Percentiles rank a stretch among this genome's conserved stretches.
These are phyloP conservation scores for Pheosia gnoma DNA, from an alignment of 2,888 invertebrate genomes.

Conservation along the genomic window DNA sequence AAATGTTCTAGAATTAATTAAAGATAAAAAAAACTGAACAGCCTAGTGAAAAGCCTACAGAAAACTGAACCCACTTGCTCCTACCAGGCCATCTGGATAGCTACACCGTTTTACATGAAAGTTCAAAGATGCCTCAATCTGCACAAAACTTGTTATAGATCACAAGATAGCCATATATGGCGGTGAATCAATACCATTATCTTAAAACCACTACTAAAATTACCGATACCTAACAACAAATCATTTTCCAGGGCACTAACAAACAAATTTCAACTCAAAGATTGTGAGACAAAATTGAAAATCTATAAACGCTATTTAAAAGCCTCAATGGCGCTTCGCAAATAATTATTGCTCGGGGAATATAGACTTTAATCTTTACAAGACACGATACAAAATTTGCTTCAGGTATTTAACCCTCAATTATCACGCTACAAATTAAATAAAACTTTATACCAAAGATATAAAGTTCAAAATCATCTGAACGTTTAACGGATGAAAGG, in stretches of 20 bases:
- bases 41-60: too few relatives aligned
- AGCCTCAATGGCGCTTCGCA: conserved; percentile 25
- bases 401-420: neutral
- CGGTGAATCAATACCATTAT: conserved; percentile 82
- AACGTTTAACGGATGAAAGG: conserved; percentile 22
- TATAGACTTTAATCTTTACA: conserved; percentile 10
- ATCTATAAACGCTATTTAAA: conserved; percentile 8
- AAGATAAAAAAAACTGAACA: too few relatives aligned
- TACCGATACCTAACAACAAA: conserved; percentile 65
- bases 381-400: neutral
- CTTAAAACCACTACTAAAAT: conserved; percentile 81
- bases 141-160: conserved; percentile 59
- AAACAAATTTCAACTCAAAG: conserved; percentile 33
- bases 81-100: too few relatives aligned
- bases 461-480: conserved; percentile 39
- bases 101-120: neutral
- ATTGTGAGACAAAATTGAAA: conserved; percentile 10
- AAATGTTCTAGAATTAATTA: too few relatives aligned
- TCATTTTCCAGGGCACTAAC: conserved; percentile 53
- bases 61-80: too few relatives aligned
- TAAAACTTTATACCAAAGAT: neutral
- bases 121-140: conserved; percentile 10
- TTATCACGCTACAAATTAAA: neutral
- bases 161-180: conserved; percentile 63
- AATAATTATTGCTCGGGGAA: conserved; percentile 14